phyloP scores from a whole-genome alignment of 2,888 invertebrate species.

The Muschampia plurimacula region DNA sequence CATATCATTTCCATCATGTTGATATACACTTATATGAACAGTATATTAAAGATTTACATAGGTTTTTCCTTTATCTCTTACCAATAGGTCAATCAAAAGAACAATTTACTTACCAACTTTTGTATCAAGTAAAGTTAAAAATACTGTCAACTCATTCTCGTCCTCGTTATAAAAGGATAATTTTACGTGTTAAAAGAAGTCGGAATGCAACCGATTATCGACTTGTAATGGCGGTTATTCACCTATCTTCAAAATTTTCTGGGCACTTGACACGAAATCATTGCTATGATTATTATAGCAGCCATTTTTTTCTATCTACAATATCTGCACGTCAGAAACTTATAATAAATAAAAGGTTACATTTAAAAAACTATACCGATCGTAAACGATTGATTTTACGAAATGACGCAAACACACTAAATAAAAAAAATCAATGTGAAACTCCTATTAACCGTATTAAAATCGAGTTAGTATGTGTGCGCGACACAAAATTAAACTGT shows the following conservation, averaged over 20 bases:
- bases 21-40: neutral
- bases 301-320: neutral
- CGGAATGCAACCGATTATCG: neutral
- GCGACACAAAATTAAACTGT: neutral
- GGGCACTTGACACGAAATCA: neutral
- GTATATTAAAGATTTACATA: slow-evolving; percentile 1
- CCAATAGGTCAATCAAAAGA: neutral
- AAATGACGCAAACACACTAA: neutral
- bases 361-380: neutral
- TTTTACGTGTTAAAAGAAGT: neutral
- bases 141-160: neutral
- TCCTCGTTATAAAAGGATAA: neutral
- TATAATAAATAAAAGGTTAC: neutral
- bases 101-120: neutral
- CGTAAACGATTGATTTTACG: neutral
- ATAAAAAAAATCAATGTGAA: neutral
- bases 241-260: neutral
- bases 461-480: neutral
- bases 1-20: neutral
- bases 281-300: neutral
- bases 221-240: neutral
- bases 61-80: neutral
- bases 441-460: neutral
- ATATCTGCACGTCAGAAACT: neutral
- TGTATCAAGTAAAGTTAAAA: neutral